Evolutionary conservation across 2,888 invertebrate species (phyloP).

Genomic region (Spatulosminthurus flaviceps): DNA sequence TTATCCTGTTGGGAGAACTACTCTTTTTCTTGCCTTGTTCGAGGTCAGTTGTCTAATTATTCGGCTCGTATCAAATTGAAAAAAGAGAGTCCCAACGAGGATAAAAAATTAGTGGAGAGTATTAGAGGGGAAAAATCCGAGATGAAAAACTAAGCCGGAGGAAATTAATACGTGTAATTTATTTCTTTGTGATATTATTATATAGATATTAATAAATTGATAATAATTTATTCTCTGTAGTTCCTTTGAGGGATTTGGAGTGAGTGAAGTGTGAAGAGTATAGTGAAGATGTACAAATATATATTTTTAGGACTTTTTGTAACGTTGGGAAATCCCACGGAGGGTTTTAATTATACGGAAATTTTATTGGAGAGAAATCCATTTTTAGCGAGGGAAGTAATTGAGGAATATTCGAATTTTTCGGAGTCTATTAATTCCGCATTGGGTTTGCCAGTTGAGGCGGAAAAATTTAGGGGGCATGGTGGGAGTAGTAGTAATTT

Average conservation of each 20-base stretch:
- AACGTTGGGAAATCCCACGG: not conserved
- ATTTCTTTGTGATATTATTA: no score
- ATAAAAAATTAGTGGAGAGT: not conserved
- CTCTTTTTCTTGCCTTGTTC: not conserved
- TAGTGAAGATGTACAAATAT: not conserved
- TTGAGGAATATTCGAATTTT: conserved; percentile 19
- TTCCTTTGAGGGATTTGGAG: no score
- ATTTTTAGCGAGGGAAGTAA: conserved; percentile 5
- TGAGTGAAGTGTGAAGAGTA: not conserved
- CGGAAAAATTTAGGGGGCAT: not conserved
- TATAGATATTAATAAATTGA: no score
- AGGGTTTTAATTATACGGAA: conserved; percentile 15
- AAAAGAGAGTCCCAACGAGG: not conserved
- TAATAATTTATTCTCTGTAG: no score
- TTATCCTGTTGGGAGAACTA: not conserved
- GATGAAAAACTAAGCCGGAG: no score
- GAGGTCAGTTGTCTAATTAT: not conserved
- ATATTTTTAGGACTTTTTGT: not conserved
- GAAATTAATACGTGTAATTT: no score
- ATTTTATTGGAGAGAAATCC: conserved; percentile 19
- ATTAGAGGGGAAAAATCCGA: no score
- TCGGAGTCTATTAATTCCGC: not conserved
- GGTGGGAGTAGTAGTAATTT: no score
- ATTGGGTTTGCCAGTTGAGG: not conserved
- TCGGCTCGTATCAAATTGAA: not conserved